Conservation (phyloP, 2,113 vertebrate species). For the Phyllostomus discolor region DNA sequence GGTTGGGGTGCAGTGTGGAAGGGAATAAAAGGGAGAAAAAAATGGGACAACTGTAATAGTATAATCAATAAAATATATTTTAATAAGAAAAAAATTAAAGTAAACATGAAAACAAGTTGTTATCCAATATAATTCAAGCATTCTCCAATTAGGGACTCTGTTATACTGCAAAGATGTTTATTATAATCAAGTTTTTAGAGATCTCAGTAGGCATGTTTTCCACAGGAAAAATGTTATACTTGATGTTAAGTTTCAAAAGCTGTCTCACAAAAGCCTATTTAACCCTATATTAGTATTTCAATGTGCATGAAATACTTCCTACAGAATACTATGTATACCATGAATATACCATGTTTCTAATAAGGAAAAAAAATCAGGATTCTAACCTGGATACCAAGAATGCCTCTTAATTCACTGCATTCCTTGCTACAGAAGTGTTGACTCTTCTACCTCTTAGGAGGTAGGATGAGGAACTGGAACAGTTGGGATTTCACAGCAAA, state of each 20-base stretch:
- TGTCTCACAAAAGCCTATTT: not conserved
- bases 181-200: not conserved
- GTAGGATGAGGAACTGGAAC: not conserved
- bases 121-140: not conserved
- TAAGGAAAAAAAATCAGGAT: not conserved
- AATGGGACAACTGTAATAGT: no score
- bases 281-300: not conserved
- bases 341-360: not conserved
- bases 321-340: not conserved
- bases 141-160: not conserved
- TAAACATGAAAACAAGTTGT: not conserved
- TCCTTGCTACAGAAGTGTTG: not conserved
- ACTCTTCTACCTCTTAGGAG: not conserved
- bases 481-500: not conserved
- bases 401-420: not conserved
- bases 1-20: no score
- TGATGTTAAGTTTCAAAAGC: not conserved
- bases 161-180: not conserved
- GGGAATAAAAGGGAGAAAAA: no score
- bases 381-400: not conserved
- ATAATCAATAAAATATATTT: no score
- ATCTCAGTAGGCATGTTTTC: not conserved
- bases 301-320: not conserved
- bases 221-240: not conserved
- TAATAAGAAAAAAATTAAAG: not conserved